Conservation (phyloP, 2,113 vertebrate genomes). For the Peromyscus leucopus region DNA sequence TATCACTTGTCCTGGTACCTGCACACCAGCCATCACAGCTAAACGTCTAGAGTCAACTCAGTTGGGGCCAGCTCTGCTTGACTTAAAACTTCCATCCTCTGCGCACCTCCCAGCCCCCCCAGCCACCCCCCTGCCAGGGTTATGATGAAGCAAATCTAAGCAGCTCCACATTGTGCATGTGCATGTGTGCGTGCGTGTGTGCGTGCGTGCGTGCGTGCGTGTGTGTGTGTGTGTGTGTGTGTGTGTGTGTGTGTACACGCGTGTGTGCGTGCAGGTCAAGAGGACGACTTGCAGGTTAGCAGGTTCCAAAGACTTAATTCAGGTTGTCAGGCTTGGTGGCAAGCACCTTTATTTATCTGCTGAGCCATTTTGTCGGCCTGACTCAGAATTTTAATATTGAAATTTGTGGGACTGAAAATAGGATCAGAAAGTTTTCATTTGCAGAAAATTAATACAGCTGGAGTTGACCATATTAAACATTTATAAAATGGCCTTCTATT, state of each 20-base stretch:
- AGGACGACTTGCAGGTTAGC: neutral
- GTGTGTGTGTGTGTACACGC: neutral
- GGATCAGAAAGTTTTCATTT: neutral
- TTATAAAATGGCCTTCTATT: neutral
- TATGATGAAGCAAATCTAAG: slow-evolving; percentile 21
- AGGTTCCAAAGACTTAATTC: neutral
- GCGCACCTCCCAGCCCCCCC: no score
- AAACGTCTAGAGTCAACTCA: neutral
- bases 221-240: neutral
- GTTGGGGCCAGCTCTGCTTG: neutral
- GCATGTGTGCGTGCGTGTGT: neutral
- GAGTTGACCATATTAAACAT: neutral
- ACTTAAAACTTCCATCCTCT: neutral
- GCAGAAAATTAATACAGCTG: neutral
- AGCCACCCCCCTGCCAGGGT: neutral
- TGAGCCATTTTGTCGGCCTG: neutral
- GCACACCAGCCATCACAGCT: neutral
- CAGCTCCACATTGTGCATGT: neutral
- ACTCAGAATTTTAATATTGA: neutral
- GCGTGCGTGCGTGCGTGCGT: neutral
- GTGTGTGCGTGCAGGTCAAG: neutral
- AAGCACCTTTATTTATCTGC: neutral
- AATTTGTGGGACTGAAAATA: neutral
- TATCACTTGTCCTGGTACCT: neutral
- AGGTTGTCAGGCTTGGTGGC: neutral